Base-by-base conservation (phyloP, 2,888 invertebrate genomes). In the Calameuta idolon region DNA sequence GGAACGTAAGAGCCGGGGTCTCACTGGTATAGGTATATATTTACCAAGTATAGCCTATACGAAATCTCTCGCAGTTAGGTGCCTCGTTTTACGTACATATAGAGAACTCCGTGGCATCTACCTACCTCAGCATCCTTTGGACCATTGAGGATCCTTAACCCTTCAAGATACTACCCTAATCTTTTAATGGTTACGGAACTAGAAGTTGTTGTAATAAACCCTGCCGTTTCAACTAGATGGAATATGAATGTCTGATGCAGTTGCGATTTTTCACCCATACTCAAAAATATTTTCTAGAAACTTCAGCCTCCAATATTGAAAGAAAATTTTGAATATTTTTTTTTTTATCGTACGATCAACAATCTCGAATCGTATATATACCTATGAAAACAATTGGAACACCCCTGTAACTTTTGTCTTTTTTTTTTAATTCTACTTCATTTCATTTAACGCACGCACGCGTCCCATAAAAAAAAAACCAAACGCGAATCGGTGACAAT, bases 91-190 rank as follows among this genome's bases (percentile, higher is more conserved):
- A 68, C 69, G 68, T 69, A 5, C 30, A 69, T 34, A 37, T 9
- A 9, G 73, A 30, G 33, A 69, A 34, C 69, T 55, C 69, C 35
- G 69, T n/a, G 55, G 23, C 55, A 55, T 55, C 23, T 23, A 55
- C 2, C 55, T 23, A 55, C 55, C 55, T 23, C 55, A 55, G 55
- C 55, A 55, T 71, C 71, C 31, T 23, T 30, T 71, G 33, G 71
- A 3, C 31, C 55, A 55, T 55, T 55, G 55, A 55, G 71, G 30
- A 40, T 30, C 71, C 77, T 74, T 77, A 77, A 75, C 75, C 75
- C 77, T 77, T 77, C 75, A 71, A 77, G 77, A 75, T 77, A 77
- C 75, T 77, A 71, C 73, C 75, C 75, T 77, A 77, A 77, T 77
- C 77, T 77, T 77, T 77, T 77, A 77, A 77, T 77, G 77, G 75